These are phyloP conservation scores for Perca schrenkii DNA, from an alignment of 2,113 vertebrate genomes.

Conservation along the genomic window DNA sequence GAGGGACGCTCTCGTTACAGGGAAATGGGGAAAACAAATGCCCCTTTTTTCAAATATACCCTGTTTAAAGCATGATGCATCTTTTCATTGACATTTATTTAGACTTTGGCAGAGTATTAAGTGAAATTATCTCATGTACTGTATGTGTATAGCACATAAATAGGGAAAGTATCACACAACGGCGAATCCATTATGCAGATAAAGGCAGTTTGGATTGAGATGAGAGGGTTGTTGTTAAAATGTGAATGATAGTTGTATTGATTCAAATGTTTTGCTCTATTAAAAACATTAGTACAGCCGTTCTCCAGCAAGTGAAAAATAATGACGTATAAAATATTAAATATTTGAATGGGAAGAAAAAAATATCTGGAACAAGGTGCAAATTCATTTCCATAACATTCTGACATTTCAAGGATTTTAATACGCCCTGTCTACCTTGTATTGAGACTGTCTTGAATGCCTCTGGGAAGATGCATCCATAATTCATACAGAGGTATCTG, in stretches of 20 bases:
- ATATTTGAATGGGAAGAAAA: background rate
- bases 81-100: conserved; percentile 38
- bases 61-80: conserved; percentile 41
- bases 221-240: conserved; percentile 7
- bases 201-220: background rate
- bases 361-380: background rate
- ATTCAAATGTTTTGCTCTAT: conserved; percentile 8
- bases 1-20: conserved; percentile 36
- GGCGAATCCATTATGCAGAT: background rate
- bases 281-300: conserved; percentile 1
- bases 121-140: conserved; percentile 7
- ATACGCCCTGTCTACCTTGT: background rate
- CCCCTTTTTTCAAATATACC: conserved; percentile 38
- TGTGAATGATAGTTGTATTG: conserved; percentile 6
- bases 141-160: conserved; percentile 18
- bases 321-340: background rate
- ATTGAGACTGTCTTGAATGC: conserved; percentile 25
- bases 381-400: conserved; percentile 1
- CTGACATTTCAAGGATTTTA: conserved; percentile 6
- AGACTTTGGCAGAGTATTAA: conserved; percentile 13
- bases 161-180: background rate
- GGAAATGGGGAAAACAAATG: conserved; percentile 50
- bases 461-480: conserved; percentile 51
- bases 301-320: background rate
- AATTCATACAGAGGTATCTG: conserved; percentile 38